phyloP scores from a whole-genome alignment of 2,113 vertebrate genomes.

The Alethe diademata region DNA sequence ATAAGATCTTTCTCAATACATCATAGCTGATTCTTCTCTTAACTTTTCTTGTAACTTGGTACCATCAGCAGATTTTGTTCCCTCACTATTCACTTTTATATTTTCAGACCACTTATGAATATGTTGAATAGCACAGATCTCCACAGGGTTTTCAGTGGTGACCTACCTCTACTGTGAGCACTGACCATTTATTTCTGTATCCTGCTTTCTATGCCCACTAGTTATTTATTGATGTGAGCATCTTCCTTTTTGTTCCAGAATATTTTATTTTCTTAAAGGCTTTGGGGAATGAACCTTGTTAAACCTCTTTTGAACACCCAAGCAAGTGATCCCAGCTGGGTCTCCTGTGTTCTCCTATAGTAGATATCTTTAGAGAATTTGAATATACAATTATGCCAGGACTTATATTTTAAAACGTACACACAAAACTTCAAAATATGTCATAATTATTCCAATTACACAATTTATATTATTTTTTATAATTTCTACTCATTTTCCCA shows the following conservation, averaged over 20 bases:
- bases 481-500: not conserved
- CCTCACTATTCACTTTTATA: not conserved
- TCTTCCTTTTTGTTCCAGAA: not conserved
- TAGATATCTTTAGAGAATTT: not conserved
- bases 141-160: not conserved
- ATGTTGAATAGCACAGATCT: not conserved
- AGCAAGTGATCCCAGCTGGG: not conserved
- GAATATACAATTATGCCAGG: not conserved
- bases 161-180: not conserved
- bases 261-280: not conserved
- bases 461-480: not conserved
- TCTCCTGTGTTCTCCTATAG: not conserved
- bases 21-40: not conserved
- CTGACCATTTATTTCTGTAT: not conserved
- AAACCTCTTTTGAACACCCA: not conserved
- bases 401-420: not conserved
- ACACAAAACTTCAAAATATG: not conserved
- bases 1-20: not conserved
- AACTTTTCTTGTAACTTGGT: not conserved
- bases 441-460: not conserved
- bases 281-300: not conserved
- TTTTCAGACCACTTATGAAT: not conserved
- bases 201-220: not conserved
- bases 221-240: not conserved
- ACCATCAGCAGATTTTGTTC: not conserved